These are phyloP conservation scores for Tapirus indicus DNA, from an alignment of 2,797 vertebrate genomes.

Conservation along the genomic window DNA sequence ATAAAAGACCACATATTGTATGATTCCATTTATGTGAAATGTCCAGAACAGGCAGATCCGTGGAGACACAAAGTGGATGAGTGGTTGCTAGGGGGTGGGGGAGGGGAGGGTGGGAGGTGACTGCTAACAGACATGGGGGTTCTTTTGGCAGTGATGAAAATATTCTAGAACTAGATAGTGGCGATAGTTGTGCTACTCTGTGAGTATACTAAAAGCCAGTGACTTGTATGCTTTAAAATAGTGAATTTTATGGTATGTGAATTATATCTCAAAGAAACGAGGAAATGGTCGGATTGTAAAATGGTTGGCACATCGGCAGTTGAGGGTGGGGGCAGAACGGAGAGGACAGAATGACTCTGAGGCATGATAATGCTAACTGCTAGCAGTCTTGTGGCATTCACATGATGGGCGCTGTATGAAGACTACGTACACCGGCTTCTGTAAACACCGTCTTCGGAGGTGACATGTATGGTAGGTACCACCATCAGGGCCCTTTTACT, in stretches of 20 bases:
- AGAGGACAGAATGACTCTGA: background rate
- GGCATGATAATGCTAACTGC: accelerated
- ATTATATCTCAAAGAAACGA: background rate
- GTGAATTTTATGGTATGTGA: accelerated
- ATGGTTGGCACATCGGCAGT: accelerated
- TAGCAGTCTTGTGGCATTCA: background rate
- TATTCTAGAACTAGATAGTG: background rate
- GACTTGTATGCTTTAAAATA: background rate
- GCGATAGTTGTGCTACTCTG: background rate
- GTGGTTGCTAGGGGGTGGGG: no score
- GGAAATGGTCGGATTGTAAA: background rate
- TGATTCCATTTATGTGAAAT: accelerated
- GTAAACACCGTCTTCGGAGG: accelerated
- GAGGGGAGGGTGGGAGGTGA: accelerated
- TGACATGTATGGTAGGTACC: no score
- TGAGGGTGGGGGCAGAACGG: background rate
- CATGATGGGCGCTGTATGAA: no score
- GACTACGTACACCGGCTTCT: background rate
- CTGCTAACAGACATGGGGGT: accelerated
- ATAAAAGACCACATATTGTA: accelerated
- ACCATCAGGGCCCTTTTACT: accelerated
- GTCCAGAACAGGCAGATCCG: no score
- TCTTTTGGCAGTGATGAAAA: background rate
- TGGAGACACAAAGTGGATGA: no score
- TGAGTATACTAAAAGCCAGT: background rate